Base-by-base conservation (phyloP, 2,113 vertebrate genomes). In the Cairina moschata region DNA sequence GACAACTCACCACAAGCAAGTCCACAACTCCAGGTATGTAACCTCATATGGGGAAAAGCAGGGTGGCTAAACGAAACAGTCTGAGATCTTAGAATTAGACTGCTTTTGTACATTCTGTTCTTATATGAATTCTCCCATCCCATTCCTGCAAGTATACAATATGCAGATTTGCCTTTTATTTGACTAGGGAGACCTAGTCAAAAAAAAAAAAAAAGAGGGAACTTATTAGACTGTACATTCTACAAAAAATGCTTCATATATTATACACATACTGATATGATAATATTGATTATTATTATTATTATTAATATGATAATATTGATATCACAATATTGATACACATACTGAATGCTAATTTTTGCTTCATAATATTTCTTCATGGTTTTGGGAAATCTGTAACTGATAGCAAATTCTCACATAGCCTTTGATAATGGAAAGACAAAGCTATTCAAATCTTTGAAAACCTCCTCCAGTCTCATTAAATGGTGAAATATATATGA, bases 11-110 rank as follows among this genome's bases (percentile, higher is more conserved):
- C 52, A 94, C 88, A 42, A 96, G 14, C 65, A 52, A 63, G 36
- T 13, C 59, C 81, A 44, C 82, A 65, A 21, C 88, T 56, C 16
- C 42, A 83, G 91, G 93, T 97, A 38, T 60, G 93, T 95, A 83
- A 42, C 34, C 46, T 6, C 1, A 1, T 36, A 44, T 31, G 62
- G 52, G 60, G 15, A 38, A 29, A 65, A 76, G 52, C n/a, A 67
- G 34, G 14, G 26, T 29, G 20, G 11, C 50, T 46, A 16, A 21
- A 36, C 2, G 6, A 74, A 68, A 67, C 2, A 76, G 9, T 68
- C 38, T 81, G 59, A 46, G 58, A 29, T 13, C 0, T 13, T 31
- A 77, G 34, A 67, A 28, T 50, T 71, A 40, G 3, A 5, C 13
- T 62, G 17, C 48, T 63, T 55, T 2, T 2, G 2, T 71, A n/a